Percentiles rank a stretch among this genome's conserved stretches.
These are phyloP conservation scores for Mormyrus hasselquistii DNA, from an alignment of 2,797 vertebrate species.

Conservation along the genomic window DNA sequence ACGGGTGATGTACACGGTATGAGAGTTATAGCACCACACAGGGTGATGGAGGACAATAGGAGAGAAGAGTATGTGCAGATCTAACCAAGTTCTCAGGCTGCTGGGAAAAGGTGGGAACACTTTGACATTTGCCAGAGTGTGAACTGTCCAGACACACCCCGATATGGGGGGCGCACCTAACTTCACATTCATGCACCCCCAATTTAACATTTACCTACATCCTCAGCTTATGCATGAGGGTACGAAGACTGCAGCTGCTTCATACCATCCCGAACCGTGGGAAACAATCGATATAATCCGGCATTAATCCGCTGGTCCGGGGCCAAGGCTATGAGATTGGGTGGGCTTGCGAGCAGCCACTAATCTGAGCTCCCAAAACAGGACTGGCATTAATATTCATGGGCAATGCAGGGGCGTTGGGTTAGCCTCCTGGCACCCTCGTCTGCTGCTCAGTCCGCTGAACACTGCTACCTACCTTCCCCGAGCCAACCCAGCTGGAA, in stretches of 20 bases:
- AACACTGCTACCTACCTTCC: not conserved
- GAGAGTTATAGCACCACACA: not conserved
- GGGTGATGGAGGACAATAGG: not conserved
- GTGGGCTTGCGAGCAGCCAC: not conserved
- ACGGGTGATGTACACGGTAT: not conserved
- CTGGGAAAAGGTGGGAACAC: not conserved
- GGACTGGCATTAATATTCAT: not conserved
- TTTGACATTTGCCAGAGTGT: not conserved
- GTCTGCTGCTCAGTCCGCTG: not conserved
- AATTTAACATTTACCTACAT: not conserved
- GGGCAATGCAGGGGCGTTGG: not conserved
- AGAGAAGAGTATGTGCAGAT: not conserved
- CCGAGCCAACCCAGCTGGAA: not conserved
- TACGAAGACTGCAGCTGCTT: not conserved
- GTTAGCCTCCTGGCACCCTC: not conserved
- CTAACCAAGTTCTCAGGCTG: not conserved
- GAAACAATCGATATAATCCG: not conserved
- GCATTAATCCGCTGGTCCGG: not conserved
- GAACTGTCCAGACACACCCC: not conserved
- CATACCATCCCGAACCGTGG: not conserved
- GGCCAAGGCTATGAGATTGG: not conserved
- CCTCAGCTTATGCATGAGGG: not conserved
- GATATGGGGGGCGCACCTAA: not conserved
- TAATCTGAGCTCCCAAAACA: slow-evolving; percentile 8
- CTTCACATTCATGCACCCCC: not conserved